A percentile compares a stretch with the other conserved stretches of the same genome.
These are phyloP conservation scores for Arvicanthis niloticus DNA, from an alignment of 2,113 vertebrate species.

Conservation along the genomic window DNA sequence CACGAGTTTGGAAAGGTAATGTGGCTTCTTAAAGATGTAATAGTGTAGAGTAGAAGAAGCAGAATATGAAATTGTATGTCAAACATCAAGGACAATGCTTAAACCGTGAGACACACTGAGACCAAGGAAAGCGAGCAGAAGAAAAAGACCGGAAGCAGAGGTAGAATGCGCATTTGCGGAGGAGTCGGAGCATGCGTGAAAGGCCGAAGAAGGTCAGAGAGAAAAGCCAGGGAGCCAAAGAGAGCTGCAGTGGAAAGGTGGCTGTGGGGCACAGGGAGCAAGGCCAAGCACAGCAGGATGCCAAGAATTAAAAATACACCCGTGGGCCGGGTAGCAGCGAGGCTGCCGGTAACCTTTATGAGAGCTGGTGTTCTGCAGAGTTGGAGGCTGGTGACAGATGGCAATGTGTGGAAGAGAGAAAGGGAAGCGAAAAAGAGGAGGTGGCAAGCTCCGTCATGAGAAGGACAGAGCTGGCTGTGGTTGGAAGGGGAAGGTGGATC, in stretches of 20 bases:
- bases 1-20: neutral
- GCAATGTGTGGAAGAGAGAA: constrained; percentile 35
- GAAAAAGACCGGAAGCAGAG: neutral
- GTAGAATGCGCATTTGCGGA: neutral
- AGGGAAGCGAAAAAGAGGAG: constrained; percentile 59
- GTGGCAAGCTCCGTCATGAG: constrained; percentile 4
- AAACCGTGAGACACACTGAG: neutral
- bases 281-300: neutral
- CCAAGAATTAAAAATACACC: neutral
- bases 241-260: neutral
- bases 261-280: neutral
- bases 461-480: neutral
- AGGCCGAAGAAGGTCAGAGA: neutral
- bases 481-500: neutral
- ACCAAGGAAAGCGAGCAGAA: neutral
- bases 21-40: neutral
- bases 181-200: neutral
- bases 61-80: neutral
- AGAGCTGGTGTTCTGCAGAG: constrained; percentile 41
- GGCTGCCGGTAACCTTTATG: neutral
- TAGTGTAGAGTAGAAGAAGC: neutral
- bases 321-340: neutral
- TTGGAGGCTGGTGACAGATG: constrained; percentile 72
- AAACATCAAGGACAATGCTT: neutral
- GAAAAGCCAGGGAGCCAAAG: neutral